Evolutionary conservation across 1,140 invertebrate genomes (phyloP).

Genomic region (Rhyzopertha dominica): DNA sequence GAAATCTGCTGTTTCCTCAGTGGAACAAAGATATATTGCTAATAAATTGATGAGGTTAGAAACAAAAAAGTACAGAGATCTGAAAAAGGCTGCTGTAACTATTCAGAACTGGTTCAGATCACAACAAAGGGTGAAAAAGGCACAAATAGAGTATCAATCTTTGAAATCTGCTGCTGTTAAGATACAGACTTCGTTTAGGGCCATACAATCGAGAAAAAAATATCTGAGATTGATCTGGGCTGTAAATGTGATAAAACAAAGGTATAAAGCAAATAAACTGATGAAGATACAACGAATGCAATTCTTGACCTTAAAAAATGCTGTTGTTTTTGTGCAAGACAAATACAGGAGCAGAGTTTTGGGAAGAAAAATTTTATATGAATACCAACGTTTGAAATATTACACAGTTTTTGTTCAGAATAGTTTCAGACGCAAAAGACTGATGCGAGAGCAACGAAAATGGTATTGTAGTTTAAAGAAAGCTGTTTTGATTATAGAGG

Average conservation of each 20-base stretch:
- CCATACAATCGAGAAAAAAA: too few species aligned
- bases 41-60: conserved; percentile 32
- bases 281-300: conserved; percentile 39
- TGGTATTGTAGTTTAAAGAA: too few species aligned
- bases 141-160: conserved; percentile 40
- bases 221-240: too few species aligned
- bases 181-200: too few species aligned
- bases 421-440: too few species aligned
- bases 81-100: conserved; percentile 38
- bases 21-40: conserved; percentile 40
- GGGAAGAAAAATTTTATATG: too few species aligned
- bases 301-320: conserved; percentile 37
- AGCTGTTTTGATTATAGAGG: too few species aligned
- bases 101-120: conserved; percentile 49
- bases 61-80: conserved; percentile 25
- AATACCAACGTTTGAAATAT: too few species aligned
- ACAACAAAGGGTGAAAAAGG: conserved; percentile 39
- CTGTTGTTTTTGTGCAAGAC: conserved; percentile 42
- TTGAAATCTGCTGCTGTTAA: conserved; percentile 28
- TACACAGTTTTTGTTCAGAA: too few species aligned
- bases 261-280: conserved; percentile 41
- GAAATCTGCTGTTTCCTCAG: conserved; percentile 29
- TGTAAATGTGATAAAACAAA: too few species aligned
- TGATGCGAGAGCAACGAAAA: too few species aligned
- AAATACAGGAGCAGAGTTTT: too few species aligned